phyloP scores from a whole-genome alignment of 2,113 vertebrate species.

The Oncorhynchus gorbuscha region DNA sequence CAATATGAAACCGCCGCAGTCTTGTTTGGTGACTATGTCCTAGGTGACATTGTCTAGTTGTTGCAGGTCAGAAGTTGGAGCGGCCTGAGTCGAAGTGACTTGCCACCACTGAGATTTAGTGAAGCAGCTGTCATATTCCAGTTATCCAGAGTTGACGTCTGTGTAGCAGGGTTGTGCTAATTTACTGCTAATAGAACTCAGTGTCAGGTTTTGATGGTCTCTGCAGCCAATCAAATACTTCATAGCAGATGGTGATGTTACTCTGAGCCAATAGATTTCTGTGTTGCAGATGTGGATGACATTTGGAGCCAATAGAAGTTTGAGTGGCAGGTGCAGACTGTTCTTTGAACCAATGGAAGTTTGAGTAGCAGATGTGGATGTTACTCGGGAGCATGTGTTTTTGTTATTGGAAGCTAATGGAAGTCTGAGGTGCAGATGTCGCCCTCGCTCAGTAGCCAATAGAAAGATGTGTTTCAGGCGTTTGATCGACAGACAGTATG shows the following conservation, averaged over 20 bases:
- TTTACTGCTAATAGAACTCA: not conserved
- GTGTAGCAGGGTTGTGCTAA: not conserved
- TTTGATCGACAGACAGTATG: not conserved
- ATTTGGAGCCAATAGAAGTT: constrained; percentile 38
- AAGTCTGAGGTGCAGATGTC: not conserved
- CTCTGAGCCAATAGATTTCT: constrained; percentile 35
- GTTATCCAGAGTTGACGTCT: too few relatives aligned
- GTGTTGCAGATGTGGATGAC: constrained; percentile 41
- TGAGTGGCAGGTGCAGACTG: constrained; percentile 36
- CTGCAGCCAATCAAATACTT: constrained; percentile 27
- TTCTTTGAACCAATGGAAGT: constrained; percentile 36
- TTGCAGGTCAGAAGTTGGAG: too few relatives aligned
- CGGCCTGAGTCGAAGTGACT: too few relatives aligned
- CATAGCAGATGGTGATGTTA: constrained; percentile 42
- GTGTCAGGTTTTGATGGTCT: not conserved
- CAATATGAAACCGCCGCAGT: not conserved
- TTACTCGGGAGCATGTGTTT: not conserved
- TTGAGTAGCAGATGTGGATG: constrained; percentile 7
- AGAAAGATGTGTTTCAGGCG: not conserved
- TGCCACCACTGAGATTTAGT: too few relatives aligned
- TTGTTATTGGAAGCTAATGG: not conserved
- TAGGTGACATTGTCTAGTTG: too few relatives aligned
- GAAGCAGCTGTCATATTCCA: too few relatives aligned
- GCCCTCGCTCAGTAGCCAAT: not conserved
- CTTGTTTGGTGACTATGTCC: not conserved